Conservation (phyloP, 92 coral and sea anemone genomes). For the Epizoanthus scotinus region DNA sequence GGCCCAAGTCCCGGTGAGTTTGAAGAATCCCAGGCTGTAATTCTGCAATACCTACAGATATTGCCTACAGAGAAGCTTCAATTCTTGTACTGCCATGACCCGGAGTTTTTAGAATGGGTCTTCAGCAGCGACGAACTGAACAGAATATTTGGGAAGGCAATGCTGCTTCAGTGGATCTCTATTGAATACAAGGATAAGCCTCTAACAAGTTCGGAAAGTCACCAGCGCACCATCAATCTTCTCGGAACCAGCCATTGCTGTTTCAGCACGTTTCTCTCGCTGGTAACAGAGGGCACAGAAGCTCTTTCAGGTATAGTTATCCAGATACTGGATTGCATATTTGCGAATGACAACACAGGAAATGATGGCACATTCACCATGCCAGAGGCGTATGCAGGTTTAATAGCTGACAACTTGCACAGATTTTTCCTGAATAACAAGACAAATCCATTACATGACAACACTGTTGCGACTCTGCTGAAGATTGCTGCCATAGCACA, state of each 20-base stretch:
- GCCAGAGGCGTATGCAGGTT: conserved; percentile 11
- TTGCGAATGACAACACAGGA: neutral
- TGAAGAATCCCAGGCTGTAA: conserved; percentile 46
- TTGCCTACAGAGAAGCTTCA: conserved; percentile 54
- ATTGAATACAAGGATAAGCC: neutral
- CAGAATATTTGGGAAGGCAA: conserved; percentile 54
- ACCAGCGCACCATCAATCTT: conserved; percentile 18
- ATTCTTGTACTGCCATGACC: conserved; percentile 50
- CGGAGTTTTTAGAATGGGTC: conserved; percentile 70
- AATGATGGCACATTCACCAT: neutral
- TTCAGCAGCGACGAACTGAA: conserved; percentile 53
- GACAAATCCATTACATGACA: conserved; percentile 49
- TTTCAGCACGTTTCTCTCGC: conserved; percentile 43
- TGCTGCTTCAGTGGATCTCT: conserved; percentile 47
- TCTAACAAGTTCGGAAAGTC: neutral
- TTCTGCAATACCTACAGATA: conserved; percentile 46
- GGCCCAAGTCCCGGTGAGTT: conserved; percentile 37
- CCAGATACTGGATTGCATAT: conserved; percentile 39
- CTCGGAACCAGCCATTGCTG: conserved; percentile 17
- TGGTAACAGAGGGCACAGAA: conserved; percentile 31
- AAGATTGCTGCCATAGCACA: conserved; percentile 58
- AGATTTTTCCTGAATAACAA: conserved; percentile 75
- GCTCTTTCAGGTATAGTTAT: conserved; percentile 20
- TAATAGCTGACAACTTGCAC: conserved; percentile 63
- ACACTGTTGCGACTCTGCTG: conserved; percentile 58